Evolutionary conservation across 2,888 invertebrate species (phyloP), one percentile per base, ranked within the genome.

Genomic region (Cotesia congregata): DNA sequence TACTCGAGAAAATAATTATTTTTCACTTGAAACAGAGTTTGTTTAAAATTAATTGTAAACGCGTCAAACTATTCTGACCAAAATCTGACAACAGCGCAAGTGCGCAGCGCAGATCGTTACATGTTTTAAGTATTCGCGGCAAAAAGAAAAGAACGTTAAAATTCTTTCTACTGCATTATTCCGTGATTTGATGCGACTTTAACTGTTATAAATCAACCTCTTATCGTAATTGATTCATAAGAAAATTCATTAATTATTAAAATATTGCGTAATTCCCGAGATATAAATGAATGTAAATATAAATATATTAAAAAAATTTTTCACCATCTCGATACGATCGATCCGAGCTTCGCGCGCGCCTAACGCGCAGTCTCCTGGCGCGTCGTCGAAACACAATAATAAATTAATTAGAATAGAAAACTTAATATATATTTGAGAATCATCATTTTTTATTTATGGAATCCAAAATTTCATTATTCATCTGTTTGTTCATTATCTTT

Each of bases 111-210:
- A 86, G 87, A 88, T 86, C 86, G 85, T 86, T 87, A 86, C 81
- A 72, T 80, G 83, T 84, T 88, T 87, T 88, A 88, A 88, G 87
- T 87, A 87, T 88, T 83, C 87, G 88, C 88, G 87, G 87, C 87
- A 88, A 88, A 88, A 88, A 88, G 87, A 88, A 88, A 88, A 88
- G 87, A 88, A 87, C 82, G 82, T 76, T 69, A 80, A 81, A 77
- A 79, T 76, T 70, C 84, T 80, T 80, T 85, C 74, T 15, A 50
- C 50, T n/a, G 62, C 41, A 67, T 73, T 72, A 80, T 82, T 77
- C 70, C 75, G 74, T 17, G 64, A 38, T 82, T 79, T 39, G 15
- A 38, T 70, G 67, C 12, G 62, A 78, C 69, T 71, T 12, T 38
- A 62, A 59, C 9, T 50, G 7, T 39, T 0, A 15, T n/a, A 12